These are phyloP conservation scores for Habroteleia sp. DNA, from an alignment of 2,888 invertebrate species.

Conservation along the genomic window DNA sequence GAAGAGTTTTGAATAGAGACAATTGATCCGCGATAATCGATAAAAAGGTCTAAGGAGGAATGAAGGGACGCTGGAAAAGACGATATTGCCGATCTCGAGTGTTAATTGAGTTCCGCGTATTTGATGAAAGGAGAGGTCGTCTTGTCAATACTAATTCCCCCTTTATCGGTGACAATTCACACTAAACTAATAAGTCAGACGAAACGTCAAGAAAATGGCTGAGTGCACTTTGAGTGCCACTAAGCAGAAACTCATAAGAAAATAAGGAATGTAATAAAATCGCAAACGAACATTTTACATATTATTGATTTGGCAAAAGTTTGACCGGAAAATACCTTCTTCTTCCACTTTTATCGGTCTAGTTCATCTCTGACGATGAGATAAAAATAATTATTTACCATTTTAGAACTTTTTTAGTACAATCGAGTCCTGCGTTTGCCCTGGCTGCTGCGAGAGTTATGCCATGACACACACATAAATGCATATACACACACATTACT, in stretches of 20 bases:
- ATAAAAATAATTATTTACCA: too few relatives aligned
- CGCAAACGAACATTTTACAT: conserved; percentile 19
- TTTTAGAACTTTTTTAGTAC: too few relatives aligned
- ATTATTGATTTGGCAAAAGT: conserved; percentile 15
- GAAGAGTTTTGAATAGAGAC: not conserved
- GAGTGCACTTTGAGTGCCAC: conserved; percentile 25
- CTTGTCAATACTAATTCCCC: conserved; percentile 41
- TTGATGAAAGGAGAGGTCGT: conserved; percentile 38
- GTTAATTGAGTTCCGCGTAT: conserved; percentile 37
- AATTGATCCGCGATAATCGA: conserved; percentile 1
- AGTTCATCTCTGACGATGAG: too few relatives aligned
- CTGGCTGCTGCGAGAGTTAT: too few relatives aligned
- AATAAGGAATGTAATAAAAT: conserved; percentile 37
- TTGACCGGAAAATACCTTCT: conserved; percentile 15
- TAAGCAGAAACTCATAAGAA: too few relatives aligned
- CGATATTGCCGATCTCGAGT: conserved; percentile 33
- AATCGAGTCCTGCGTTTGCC: too few relatives aligned
- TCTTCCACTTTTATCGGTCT: not conserved
- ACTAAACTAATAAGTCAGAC: conserved; percentile 38
- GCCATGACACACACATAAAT: too few relatives aligned
- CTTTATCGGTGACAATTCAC: conserved; percentile 40
- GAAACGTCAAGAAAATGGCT: conserved; percentile 33
- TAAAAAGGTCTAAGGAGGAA: conserved; percentile 4
- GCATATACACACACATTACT: too few relatives aligned
- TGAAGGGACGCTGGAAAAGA: conserved; percentile 11